Base-by-base conservation (phyloP, 2,888 invertebrate genomes). In the Stegana nigrithorax region DNA sequence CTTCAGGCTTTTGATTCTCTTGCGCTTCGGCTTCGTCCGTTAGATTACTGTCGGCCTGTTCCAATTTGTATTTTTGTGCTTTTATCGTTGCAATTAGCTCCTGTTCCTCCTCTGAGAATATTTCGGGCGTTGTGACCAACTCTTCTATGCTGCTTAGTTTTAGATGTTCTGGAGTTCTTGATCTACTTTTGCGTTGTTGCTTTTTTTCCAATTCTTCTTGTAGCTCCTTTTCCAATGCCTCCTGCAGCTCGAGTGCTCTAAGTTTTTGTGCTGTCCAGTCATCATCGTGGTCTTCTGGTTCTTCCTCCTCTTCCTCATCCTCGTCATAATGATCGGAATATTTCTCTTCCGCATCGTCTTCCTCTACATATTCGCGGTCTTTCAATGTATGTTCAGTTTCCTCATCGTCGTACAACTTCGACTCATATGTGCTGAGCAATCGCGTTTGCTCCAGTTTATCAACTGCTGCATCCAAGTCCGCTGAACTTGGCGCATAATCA, bases 401-500 rank as follows among this genome's bases (percentile, higher is more conserved):
- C 14, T 81, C 81, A n/a, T n/a, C n/a, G 26, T 81, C 80, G 53
- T 77, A 78, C 59, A 67, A 57, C 60, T 72, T 69, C 44, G 75
- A 75, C 53, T 70, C 71, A 29, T 66, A 77, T 64, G 68, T 69
- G 23, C 67, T 77, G 42, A 73, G 77, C 8, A 81, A 55, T 10
- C 77, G 74, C 1, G 72, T 65, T 56, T 73, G 79, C 59, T 76
- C 68, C 26, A 77, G 57, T 19, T 70, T 70, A 14, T 81, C 81
- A 17, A 83, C 72, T 1, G 82, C 82, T 10, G 80, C 82, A 64
- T 81, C 77, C 29, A 82, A 66, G 36, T 84, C 84, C 8, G 75
- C 74, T 0, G 84, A 80, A 29, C 83, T 84, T 23, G 83, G 78
- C 1, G 74, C 78, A 45, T 74, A 74, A 21, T 83, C 84, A 55